Base-by-base conservation (phyloP, 92 coral and sea anemone species). In the Phymanthus crucifer region DNA sequence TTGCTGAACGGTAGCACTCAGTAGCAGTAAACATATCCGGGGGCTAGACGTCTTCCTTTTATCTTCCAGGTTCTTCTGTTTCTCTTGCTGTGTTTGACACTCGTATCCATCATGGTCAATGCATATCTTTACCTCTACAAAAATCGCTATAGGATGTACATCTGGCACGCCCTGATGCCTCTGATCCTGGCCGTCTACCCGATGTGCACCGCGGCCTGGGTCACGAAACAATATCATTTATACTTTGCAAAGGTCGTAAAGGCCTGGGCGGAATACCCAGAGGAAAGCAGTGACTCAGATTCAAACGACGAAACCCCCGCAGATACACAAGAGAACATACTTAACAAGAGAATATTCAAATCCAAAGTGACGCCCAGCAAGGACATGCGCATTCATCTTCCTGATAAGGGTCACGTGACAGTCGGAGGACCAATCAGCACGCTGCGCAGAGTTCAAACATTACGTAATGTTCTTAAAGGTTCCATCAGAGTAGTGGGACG, bases 241-340 rank as follows among this genome's bases (percentile, higher is more conserved):
- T 87, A 93, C 76, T 83, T 93, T 43, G 84, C 82, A 8, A 83
- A 79, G 31, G 96, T 93, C 0, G 98, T 93, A 17, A 91, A 89
- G 34, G 93, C 98, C 70, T 93, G 98, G 98, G 90, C 92, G 47
- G 93, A 93, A 74, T 79, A 90, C n/a, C 89, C 91, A 0, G 98
- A 93, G 36, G 81, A 77, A 40, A 52, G 67, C 34, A 82, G 91
- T 46, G 94, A 87, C 26, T 85, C 91, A 6, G 89, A 84, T 19
- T 86, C 91, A 26, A 93, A 93, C 16, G 74, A 54, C 40, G 90
- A 88, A n/a, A 50, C 71, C 75, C 36, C 68, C 76, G 38, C 54
- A 34, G 58, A 38, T 13, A 57, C 52, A 17, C n/a, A 83, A 31
- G 70, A 75, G 37, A 46, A 5, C 26, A 34, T 4, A 11, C 56